These are phyloP conservation scores for Aspidiotus rigidus DNA, from an alignment of 2,888 invertebrate species.

Conservation along the genomic window DNA sequence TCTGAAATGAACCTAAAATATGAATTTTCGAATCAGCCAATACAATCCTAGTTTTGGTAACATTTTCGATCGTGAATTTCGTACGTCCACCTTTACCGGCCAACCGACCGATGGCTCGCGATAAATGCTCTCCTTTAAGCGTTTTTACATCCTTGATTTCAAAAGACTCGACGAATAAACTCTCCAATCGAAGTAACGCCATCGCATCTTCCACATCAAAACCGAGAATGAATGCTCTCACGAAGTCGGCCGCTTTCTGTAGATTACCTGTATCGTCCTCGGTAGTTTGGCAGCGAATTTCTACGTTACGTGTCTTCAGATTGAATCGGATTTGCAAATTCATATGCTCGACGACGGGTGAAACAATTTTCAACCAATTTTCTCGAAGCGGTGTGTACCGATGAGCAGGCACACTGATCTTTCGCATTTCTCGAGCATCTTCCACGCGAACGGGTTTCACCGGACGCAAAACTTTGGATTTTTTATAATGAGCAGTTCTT, in stretches of 20 bases:
- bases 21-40: conserved; percentile 94
- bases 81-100: conserved; percentile 97
- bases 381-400: conserved; percentile 90
- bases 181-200: conserved; percentile 86
- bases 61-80: conserved; percentile 97
- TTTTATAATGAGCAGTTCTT: conserved; percentile 19
- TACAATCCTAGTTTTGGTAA: conserved; percentile 95
- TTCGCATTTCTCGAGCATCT: conserved; percentile 47
- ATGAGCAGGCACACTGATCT: conserved; percentile 84
- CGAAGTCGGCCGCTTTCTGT: conserved; percentile 97
- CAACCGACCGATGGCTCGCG: conserved; percentile 90
- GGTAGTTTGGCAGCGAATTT: conserved; percentile 61
- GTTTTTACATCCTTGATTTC: conserved; percentile 95
- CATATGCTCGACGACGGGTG: conserved; percentile 90
- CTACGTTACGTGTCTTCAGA: conserved; percentile 79
- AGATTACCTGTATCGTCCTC: conserved; percentile 62
- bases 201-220: conserved; percentile 96
- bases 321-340: conserved; percentile 91
- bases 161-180: conserved; percentile 93
- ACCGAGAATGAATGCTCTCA: conserved; percentile 88
- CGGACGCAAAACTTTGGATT: not conserved
- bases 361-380: conserved; percentile 94
- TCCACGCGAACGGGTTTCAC: not conserved
- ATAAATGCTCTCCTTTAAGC: conserved; percentile 86
- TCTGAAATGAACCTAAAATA: conserved; percentile 93